Conservation (phyloP, 1,140 invertebrate genomes). For the Listronotus bonariensis region DNA sequence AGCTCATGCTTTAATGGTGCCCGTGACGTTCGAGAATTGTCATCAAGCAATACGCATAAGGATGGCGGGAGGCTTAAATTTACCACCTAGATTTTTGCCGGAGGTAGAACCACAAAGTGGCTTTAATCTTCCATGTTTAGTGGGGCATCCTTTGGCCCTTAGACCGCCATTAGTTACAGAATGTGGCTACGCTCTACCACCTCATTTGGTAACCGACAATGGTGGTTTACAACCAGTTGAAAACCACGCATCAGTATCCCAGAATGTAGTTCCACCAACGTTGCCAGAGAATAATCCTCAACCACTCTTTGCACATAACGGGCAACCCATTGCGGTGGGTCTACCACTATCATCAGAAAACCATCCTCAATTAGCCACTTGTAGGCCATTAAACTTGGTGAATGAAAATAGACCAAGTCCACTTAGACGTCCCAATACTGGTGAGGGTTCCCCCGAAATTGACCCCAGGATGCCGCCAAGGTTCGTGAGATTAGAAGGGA, state of each 20-base stretch:
- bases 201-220: slow-evolving; percentile 8
- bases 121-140: slow-evolving; percentile 8
- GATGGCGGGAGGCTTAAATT: not conserved
- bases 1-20: slow-evolving; percentile 12
- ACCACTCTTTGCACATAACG: not conserved
- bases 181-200: slow-evolving; percentile 10
- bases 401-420: slow-evolving; percentile 4
- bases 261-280: not conserved
- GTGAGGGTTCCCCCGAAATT: slow-evolving; percentile 1
- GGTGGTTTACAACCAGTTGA: not conserved
- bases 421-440: not conserved
- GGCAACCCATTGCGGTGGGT: slow-evolving; percentile 1
- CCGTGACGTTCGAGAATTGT: slow-evolving; percentile 14
- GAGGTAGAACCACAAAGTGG: slow-evolving; percentile 8
- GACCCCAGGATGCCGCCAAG: slow-evolving; percentile 15
- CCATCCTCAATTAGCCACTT: not conserved
- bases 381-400: not conserved
- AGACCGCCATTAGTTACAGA: not conserved
- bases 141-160: slow-evolving; percentile 17
- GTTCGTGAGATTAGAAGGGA: slow-evolving; percentile 19
- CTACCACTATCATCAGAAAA: not conserved
- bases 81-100: slow-evolving; percentile 16
- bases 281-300: slow-evolving; percentile 1
- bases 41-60: not conserved
- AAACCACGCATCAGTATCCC: not conserved